Evolutionary conservation across 2,113 vertebrate genomes (phyloP), one percentile per base, ranked within the genome.

Genomic region (Merops nubicus): DNA sequence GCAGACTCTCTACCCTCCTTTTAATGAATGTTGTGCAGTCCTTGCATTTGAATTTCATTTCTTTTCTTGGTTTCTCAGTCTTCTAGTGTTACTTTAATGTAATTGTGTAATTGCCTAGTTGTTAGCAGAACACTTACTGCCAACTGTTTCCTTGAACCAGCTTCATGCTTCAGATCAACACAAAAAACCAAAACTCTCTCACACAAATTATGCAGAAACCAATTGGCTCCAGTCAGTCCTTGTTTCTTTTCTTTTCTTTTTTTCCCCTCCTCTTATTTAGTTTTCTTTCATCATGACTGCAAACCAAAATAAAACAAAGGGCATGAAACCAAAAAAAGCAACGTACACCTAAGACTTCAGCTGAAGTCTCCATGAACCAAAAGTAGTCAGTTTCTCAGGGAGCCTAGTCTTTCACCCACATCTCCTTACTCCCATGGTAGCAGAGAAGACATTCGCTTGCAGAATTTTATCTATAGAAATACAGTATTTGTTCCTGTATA

Each of bases 251-350:
- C 79, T 77, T 62, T 80, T 83, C 82, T 80, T n/a, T n/a, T n/a
- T n/a, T n/a, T n/a, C n/a, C n/a, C n/a, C n/a, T n/a, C n/a, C n/a
- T n/a, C n/a, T n/a, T n/a, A n/a, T n/a, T n/a, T n/a, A n/a, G n/a
- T n/a, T n/a, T n/a, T n/a, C n/a, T 85, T 83, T 62, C 31, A 40
- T 40, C 45, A 11, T 62, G 73, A 91, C 69, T 79, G 11, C 62
- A 87, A 85, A 89, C 50, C 76, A 87, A 90, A 92, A 89, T 64
- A 75, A 73, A 92, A 77, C 45, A 65, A 89, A 89, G 13, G 23
- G 65, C 85, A 33, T 12, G 51, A 96, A 96, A 82, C 86, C 73
- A 69, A 77, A 82, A 93, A 59, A 62, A 75, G 26, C 54, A 59
- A 43, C 4, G 21, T 65, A 65, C 50, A 45, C 0, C 3, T 50